These are phyloP conservation scores for Girardinichthys multiradiatus DNA, from an alignment of 2,113 vertebrate genomes.

Conservation along the genomic window DNA sequence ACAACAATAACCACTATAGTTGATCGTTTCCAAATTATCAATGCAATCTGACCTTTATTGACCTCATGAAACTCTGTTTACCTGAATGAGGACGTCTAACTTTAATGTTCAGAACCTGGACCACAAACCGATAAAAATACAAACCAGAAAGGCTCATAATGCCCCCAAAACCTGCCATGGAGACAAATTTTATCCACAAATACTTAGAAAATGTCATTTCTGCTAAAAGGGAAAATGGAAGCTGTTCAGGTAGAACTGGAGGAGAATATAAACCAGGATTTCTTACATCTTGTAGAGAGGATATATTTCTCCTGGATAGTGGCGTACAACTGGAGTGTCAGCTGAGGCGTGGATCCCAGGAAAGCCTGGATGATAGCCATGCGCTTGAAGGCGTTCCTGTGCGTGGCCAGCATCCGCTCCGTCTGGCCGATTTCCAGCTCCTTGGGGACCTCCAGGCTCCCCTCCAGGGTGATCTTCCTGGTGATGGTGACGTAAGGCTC, in stretches of 20 bases:
- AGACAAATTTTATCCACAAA: too few relatives aligned
- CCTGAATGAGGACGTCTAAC: too few relatives aligned
- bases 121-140: neutral
- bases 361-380: slow-evolving; percentile 95
- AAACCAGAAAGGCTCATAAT: neutral
- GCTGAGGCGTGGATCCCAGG: slow-evolving; percentile 94
- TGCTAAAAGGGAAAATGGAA: neutral
- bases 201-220: neutral
- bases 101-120: too few relatives aligned
- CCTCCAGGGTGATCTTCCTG: slow-evolving; percentile 87
- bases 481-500: slow-evolving; percentile 92
- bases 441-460: slow-evolving; percentile 79
- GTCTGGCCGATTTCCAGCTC: slow-evolving; percentile 94
- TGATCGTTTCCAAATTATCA: too few relatives aligned
- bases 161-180: neutral
- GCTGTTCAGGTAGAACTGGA: neutral
- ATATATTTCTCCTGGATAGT: slow-evolving; percentile 88
- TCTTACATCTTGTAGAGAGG: slow-evolving; percentile 82
- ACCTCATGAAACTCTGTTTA: too few relatives aligned
- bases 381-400: slow-evolving; percentile 95
- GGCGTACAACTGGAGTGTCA: slow-evolving; percentile 95
- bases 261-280: neutral
- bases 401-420: slow-evolving; percentile 85
- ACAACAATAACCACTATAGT: too few relatives aligned
- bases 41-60: too few relatives aligned